Base-by-base conservation (phyloP, 2,888 invertebrate species). In the Axea sp. region DNA sequence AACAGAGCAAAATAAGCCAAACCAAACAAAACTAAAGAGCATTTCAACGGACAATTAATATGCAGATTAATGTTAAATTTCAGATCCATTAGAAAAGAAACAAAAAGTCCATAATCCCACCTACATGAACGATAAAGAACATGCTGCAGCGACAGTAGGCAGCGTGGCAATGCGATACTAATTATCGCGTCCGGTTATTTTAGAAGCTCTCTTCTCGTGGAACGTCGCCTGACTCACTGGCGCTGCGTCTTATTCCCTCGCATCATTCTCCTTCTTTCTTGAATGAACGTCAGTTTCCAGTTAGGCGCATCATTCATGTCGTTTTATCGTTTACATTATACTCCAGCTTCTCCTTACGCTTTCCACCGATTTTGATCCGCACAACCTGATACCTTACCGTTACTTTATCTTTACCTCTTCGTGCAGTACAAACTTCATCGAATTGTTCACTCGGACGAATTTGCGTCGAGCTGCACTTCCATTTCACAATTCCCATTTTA, bases 171-270 rank as follows among this genome's bases (percentile, higher is more conserved):
- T 24, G 64, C 39, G 80, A 81, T 81, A 80, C 75, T 75, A 78
- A 81, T 82, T 81, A 82, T 79, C 81, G 49, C 77, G 76, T 82
- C 80, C 78, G 80, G 79, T 78, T 62, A 64, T 64, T 73, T 73
- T 64, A 75, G 43, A 64, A 43, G 64, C 53, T 59, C 47, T 43
- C 8, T 31, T 49, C 53, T 60, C 53, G 41, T 33, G 14, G 30
- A 51, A 26, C 60, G 47, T 47, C 33, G 47, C 47, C 30, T 45
- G 41, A 30, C 37, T 60, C 31, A 64, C 55, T 47, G 31, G 1
- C 7, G 12, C 19, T 31, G 31, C 35, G 22, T 47, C 60, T 69
- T 55, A 31, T 33, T 57, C 30, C 22, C n/a, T n/a, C 14, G 9
- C 57, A 26, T 43, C 60, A 26, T 26, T 62, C 60, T 60, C 26